phyloP scores from a whole-genome alignment of 2,888 invertebrate genomes.

The Conomelus anceps region DNA sequence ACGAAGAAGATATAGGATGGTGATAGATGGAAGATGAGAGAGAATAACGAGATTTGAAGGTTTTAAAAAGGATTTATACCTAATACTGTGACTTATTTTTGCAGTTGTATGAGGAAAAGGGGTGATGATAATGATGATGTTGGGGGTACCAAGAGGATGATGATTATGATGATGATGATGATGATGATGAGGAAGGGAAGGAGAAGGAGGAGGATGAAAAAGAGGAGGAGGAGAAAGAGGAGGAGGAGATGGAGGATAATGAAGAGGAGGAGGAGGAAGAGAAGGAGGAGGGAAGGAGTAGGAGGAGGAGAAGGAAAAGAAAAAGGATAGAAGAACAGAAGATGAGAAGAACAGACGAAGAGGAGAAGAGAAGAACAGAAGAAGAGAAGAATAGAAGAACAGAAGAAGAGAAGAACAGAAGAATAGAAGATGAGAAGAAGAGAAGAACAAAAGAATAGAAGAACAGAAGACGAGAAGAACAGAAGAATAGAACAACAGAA shows the following conservation, averaged over 20 bases:
- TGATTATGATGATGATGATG: no score
- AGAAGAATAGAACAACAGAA: conserved; percentile 24
- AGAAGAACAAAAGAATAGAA: no score
- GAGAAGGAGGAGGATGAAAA: not conserved
- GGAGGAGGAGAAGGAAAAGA: conserved; percentile 20
- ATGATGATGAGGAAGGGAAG: not conserved
- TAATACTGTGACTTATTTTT: no score
- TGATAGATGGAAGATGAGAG: not conserved
- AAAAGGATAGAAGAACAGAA: conserved; percentile 29
- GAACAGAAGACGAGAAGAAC: no score
- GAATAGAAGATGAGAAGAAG: no score
- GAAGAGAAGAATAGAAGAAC: not conserved
- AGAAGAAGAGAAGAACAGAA: not conserved
- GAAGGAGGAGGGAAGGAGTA: conserved; percentile 1
- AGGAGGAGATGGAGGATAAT: not conserved
- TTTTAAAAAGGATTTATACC: not conserved
- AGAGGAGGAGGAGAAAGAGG: not conserved
- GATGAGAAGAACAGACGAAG: not conserved
- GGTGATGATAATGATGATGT: not conserved
- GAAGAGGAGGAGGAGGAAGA: not conserved
- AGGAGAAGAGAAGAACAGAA: not conserved
- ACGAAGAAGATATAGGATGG: not conserved
- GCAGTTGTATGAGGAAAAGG: not conserved
- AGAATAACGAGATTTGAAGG: not conserved
- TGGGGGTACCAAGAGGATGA: no score